Conservation (phyloP, 2,888 invertebrate species). For the Corbicula japonica region DNA sequence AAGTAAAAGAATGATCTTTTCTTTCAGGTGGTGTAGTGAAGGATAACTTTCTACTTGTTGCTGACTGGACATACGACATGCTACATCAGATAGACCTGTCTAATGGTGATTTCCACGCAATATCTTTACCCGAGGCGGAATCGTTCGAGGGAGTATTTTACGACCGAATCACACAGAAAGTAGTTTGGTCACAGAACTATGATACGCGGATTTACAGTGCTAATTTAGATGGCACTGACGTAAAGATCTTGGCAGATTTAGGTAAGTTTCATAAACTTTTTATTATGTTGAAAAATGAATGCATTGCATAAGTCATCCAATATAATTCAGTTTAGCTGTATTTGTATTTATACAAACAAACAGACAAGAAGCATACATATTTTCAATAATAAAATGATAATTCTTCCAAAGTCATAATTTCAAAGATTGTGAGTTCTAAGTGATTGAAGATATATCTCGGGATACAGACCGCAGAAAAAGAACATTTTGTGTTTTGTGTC, state of each 20-base stretch:
- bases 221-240: neutral
- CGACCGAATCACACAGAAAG: neutral
- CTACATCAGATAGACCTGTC: neutral
- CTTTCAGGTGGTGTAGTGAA: neutral
- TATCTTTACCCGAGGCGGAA: neutral
- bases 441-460: too few species aligned
- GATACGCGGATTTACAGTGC: neutral
- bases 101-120: neutral
- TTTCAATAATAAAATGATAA: too few species aligned
- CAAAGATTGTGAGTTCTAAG: too few species aligned
- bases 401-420: too few species aligned
- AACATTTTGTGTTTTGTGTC: too few species aligned
- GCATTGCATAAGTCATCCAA: too few species aligned
- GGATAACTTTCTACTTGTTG: neutral
- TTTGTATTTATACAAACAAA: too few species aligned
- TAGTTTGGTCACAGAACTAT: neutral
- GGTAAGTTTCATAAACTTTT: too few species aligned
- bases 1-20: neutral
- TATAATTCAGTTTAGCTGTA: too few species aligned
- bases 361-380: too few species aligned
- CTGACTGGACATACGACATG: slow-evolving; percentile 3
- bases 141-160: neutral
- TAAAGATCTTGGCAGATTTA: neutral
- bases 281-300: too few species aligned
- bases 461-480: too few species aligned